phyloP scores from a whole-genome alignment of 2,113 vertebrate genomes.

The Chionomys nivalis region DNA sequence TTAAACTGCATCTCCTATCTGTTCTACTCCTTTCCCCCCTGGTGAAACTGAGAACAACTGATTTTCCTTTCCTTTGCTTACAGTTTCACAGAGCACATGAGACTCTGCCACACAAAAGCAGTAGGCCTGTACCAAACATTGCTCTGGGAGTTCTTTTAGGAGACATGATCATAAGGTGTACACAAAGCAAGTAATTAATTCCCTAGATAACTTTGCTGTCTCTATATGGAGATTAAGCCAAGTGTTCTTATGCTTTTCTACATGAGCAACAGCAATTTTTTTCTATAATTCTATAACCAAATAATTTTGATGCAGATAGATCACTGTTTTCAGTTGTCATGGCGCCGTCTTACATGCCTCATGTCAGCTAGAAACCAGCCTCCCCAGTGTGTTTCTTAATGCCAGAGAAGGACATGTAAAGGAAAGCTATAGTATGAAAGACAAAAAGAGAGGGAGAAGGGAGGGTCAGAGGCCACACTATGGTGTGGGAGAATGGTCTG shows the following conservation, averaged over 20 bases:
- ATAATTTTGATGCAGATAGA: conserved; percentile 14
- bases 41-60: conserved; percentile 16
- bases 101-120: conserved; percentile 45
- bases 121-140: conserved; percentile 30
- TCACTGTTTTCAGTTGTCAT: background rate
- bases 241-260: conserved; percentile 36
- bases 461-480: background rate
- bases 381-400: background rate
- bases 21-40: background rate
- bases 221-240: no score
- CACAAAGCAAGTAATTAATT: conserved; percentile 79
- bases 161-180: conserved; percentile 65
- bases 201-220: background rate
- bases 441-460: background rate
- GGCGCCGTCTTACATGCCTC: conserved; percentile 26
- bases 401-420: background rate
- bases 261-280: conserved; percentile 44
- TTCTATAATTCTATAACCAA: conserved; percentile 3
- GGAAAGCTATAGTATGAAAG: background rate
- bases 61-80: conserved; percentile 14
- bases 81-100: conserved; percentile 26
- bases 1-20: background rate
- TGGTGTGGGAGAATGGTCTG: no score
- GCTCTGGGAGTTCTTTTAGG: conserved; percentile 71
- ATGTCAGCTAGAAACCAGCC: background rate